Conservation (phyloP, 2,113 vertebrate species). For the Piaya cayana region DNA sequence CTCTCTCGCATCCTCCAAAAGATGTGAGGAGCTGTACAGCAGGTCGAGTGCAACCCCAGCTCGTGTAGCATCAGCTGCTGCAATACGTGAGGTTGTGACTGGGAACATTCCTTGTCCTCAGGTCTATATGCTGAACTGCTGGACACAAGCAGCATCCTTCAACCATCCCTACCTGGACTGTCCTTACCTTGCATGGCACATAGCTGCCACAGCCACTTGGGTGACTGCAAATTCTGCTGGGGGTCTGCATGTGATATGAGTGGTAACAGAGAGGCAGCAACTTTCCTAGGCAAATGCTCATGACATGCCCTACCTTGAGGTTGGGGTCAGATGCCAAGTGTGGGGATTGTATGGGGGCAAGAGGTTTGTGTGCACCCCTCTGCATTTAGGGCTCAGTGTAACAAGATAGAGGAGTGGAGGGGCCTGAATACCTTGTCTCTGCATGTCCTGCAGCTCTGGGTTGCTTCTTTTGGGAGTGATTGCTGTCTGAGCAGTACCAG, state of each 20-base stretch:
- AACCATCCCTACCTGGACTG: not conserved
- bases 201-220: not conserved
- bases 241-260: not conserved
- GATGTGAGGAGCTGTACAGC: fast-evolving
- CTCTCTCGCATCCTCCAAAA: fast-evolving
- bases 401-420: not conserved
- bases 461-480: not conserved
- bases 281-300: not conserved
- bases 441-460: not conserved
- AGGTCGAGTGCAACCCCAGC: not conserved
- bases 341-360: not conserved
- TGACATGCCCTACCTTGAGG: not conserved
- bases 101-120: not conserved
- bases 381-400: fast-evolving
- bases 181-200: not conserved
- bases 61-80: not conserved
- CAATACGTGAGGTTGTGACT: fast-evolving
- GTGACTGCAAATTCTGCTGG: fast-evolving
- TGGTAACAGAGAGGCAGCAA: not conserved
- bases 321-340: not conserved
- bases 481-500: not conserved
- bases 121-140: fast-evolving
- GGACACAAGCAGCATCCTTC: not conserved
- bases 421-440: fast-evolving
- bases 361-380: not conserved